Evolutionary conservation across 37 sponge, comb jelly and placozoan species (phyloP), one percentile per base, ranked within the genome.

Genomic region (Halisarca cf. caerulea): DNA sequence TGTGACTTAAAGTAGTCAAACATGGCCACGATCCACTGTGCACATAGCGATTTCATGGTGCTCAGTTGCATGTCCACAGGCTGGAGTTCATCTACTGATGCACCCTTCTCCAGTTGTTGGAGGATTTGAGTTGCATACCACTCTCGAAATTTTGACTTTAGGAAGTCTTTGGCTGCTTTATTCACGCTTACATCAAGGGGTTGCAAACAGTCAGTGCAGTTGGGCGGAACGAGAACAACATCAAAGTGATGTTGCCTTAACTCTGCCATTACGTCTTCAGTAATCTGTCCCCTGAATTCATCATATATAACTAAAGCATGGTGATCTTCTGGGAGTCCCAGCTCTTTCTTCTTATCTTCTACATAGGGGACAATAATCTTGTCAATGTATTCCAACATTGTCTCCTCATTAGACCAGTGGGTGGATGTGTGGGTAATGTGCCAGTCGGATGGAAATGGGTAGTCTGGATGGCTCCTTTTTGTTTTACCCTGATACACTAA

Each of bases 401-500:
- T 71, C 40, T 71, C 40, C 41, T 71, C 73, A 20, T 71, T 71
- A 9, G 73, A 71, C 73, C 73, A 71, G 41, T 71, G 73, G 41
- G 40, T 71, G 32, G 73, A 39, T 9, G 39, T 71, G 41, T 71
- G 73, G 39, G 73, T 71, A 38, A 71, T 71, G 73, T 32, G 41
- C 73, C 73, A 71, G 20, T 71, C 73, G 8, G 37, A 7, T 32
- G 73, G 73, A 71, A 34, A 71, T 62, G 64, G 64, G 64, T 62
- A 62, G 5, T 71, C 73, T 38, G 35, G 73, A 71, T 71, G 37
- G 73, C 73, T 33, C 73, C 41, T 71, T 39, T 71, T 71, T 71
- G 73, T 71, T 58, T 81, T 83, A 21, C 83, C 83, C 35, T 36
- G 24, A 66, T 83, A 83, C 7, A 83, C 66, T 4, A 83, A 71